Conservation (phyloP, 2,888 invertebrate genomes). For the Fissipunctia ypsillon region DNA sequence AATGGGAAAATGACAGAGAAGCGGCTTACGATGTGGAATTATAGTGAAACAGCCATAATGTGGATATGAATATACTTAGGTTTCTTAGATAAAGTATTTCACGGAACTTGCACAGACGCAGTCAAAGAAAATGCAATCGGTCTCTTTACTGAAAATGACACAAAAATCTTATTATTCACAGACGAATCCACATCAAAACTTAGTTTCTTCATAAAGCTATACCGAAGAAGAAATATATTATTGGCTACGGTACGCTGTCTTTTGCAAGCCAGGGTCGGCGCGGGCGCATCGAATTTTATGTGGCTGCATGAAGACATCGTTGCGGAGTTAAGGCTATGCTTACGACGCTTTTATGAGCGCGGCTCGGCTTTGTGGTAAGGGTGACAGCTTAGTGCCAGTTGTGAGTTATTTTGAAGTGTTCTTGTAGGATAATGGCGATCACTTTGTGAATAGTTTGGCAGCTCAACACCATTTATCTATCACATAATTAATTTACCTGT, state of each 20-base stretch:
- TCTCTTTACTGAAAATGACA: not conserved
- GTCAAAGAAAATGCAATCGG: not conserved
- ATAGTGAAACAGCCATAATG: too few species aligned
- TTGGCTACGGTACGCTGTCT: conserved; percentile 37
- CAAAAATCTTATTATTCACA: not conserved
- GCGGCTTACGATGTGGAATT: not conserved
- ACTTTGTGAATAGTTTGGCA: not conserved
- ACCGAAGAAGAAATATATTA: conserved; percentile 28
- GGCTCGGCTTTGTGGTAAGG: conserved; percentile 78
- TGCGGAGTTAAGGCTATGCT: conserved; percentile 73
- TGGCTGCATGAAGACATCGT: conserved; percentile 80
- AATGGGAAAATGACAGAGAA: not conserved
- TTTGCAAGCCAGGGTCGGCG: conserved; percentile 28
- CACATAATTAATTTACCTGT: too few species aligned
- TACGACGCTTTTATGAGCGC: conserved; percentile 79
- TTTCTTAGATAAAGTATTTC: not conserved
- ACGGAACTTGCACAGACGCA: not conserved
- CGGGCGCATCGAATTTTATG: conserved; percentile 65
- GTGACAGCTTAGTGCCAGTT: conserved; percentile 46
- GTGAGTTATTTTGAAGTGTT: conserved; percentile 5
- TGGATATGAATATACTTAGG: too few species aligned
- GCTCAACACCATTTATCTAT: too few species aligned
- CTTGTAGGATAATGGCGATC: not conserved
- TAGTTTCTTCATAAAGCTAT: conserved; percentile 1
- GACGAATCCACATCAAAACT: not conserved